Evolutionary conservation across 2,797 vertebrate species (phyloP).

Genomic region (Vespertilio murinus): DNA sequence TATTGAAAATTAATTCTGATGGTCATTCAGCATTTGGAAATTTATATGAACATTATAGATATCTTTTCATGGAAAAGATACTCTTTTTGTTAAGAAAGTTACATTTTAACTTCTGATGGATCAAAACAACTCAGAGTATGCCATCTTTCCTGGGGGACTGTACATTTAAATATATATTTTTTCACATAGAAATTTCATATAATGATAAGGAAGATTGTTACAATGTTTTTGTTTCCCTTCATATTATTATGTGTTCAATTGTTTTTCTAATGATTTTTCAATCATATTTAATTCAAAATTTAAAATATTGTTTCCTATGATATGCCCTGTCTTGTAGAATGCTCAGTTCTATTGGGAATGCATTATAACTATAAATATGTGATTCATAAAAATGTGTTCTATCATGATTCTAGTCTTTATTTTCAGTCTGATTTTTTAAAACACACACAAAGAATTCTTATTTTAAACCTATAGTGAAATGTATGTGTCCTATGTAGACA

Average conservation of each 20-base stretch:
- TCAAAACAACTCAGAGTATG: not conserved
- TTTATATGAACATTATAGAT: not conserved
- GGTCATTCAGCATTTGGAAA: not conserved
- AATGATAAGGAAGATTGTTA: not conserved
- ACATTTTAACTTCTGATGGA: not conserved
- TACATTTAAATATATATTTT: not conserved
- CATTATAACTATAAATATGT: not conserved
- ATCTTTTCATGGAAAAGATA: not conserved
- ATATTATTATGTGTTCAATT: not conserved
- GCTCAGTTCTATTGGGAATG: not conserved
- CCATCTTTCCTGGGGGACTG: not conserved
- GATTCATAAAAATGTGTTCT: not conserved
- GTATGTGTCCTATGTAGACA: not conserved
- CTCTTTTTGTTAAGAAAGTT: not conserved
- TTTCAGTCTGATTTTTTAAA: not conserved
- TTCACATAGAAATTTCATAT: not conserved
- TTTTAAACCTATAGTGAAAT: not conserved
- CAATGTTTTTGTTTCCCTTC: not conserved
- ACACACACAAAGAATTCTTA: not conserved
- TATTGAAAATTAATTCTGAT: constrained; percentile 7
- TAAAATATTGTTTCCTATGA: not conserved
- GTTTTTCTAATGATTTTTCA: not conserved
- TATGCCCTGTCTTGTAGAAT: not conserved
- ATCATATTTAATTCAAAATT: not conserved
- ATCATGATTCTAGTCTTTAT: not conserved